These are phyloP conservation scores for Drosophila pandora DNA, from an alignment of 1,140 invertebrate species.

Conservation along the genomic window DNA sequence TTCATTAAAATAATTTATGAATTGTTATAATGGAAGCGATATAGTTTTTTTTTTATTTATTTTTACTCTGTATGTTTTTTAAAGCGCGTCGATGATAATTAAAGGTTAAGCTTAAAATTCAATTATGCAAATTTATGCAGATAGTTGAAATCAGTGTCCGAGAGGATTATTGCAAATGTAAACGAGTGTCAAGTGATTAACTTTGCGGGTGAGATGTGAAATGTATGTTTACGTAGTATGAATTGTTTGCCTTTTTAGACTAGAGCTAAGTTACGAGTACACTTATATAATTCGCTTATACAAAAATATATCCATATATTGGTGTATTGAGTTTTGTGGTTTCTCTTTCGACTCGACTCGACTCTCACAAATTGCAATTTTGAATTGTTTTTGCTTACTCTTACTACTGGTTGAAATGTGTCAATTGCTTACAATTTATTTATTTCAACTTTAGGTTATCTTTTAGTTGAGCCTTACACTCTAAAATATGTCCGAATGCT, in stretches of 20 bases:
- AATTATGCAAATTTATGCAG: slow-evolving; percentile 8
- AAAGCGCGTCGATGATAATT: slow-evolving; percentile 64
- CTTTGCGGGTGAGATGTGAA: slow-evolving; percentile 37
- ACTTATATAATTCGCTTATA: slow-evolving; percentile 62
- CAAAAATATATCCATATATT: slow-evolving; percentile 62
- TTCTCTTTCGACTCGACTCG: background rate
- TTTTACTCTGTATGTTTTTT: slow-evolving; percentile 17
- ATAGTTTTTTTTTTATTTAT: slow-evolving; percentile 8
- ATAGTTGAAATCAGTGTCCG: slow-evolving; percentile 46
- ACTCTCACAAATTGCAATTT: slow-evolving; percentile 43
- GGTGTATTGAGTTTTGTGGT: slow-evolving; percentile 31
- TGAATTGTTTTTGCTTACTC: slow-evolving; percentile 36
- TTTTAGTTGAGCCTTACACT: slow-evolving; percentile 63
- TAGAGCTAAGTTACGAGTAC: slow-evolving; percentile 62
- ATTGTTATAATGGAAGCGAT: slow-evolving; percentile 71
- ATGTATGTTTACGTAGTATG: slow-evolving; percentile 6
- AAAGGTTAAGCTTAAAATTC: slow-evolving; percentile 48
- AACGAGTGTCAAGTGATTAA: slow-evolving; percentile 69
- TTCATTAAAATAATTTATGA: slow-evolving; percentile 62
- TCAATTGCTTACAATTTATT: slow-evolving; percentile 49
- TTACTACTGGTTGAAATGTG: slow-evolving; percentile 50
- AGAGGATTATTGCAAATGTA: slow-evolving; percentile 69
- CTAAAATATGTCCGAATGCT: slow-evolving; percentile 78
- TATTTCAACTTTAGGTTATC: slow-evolving; percentile 15
- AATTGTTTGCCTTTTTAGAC: slow-evolving; percentile 43